A percentile compares a stretch with the other conserved stretches of the same genome.
Evolutionary conservation across 2,797 vertebrate genomes (phyloP).

Genomic region (Myotis pilosus): DNA sequence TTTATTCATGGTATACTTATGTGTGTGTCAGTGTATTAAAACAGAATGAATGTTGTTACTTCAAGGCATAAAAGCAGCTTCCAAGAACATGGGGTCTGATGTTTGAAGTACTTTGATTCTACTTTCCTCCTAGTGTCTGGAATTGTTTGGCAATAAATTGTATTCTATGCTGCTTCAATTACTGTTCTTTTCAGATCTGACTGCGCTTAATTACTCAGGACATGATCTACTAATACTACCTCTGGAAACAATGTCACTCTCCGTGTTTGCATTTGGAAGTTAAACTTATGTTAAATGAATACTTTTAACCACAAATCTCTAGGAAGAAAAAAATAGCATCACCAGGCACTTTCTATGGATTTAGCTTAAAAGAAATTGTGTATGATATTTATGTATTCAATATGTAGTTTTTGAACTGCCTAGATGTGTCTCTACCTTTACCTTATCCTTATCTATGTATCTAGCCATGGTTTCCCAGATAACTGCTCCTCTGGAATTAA

Average conservation of each 20-base stretch:
- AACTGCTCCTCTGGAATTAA: background rate
- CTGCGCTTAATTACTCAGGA: slow-evolving; percentile 78
- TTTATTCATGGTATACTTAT: background rate
- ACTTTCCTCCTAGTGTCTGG: slow-evolving; percentile 69
- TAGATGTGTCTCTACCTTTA: background rate
- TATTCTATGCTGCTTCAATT: slow-evolving; percentile 72
- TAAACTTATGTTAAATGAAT: slow-evolving; percentile 72
- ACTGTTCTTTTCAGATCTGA: slow-evolving; percentile 73
- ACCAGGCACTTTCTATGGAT: slow-evolving; percentile 39
- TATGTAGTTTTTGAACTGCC: slow-evolving; percentile 60
- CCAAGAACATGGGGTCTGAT: slow-evolving; percentile 52
- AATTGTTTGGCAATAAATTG: slow-evolving; percentile 78
- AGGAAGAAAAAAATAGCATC: slow-evolving; percentile 47
- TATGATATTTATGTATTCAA: slow-evolving; percentile 65
- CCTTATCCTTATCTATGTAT: slow-evolving; percentile 29
- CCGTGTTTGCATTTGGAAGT: slow-evolving; percentile 74
- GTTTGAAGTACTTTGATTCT: slow-evolving; percentile 62
- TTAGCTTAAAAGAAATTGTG: slow-evolving; percentile 64
- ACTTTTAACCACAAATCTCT: slow-evolving; percentile 62
- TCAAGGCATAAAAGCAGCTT: slow-evolving; percentile 50
- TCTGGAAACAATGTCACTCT: slow-evolving; percentile 80
- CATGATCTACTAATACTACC: slow-evolving; percentile 78
- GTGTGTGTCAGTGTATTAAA: slow-evolving; percentile 14
- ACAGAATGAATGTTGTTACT: slow-evolving; percentile 59
- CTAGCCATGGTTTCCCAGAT: background rate